Percentiles rank a stretch among this genome's conserved stretches.
phyloP scores from a whole-genome alignment of 2,797 vertebrate genomes.

The Vultur gryphus region DNA sequence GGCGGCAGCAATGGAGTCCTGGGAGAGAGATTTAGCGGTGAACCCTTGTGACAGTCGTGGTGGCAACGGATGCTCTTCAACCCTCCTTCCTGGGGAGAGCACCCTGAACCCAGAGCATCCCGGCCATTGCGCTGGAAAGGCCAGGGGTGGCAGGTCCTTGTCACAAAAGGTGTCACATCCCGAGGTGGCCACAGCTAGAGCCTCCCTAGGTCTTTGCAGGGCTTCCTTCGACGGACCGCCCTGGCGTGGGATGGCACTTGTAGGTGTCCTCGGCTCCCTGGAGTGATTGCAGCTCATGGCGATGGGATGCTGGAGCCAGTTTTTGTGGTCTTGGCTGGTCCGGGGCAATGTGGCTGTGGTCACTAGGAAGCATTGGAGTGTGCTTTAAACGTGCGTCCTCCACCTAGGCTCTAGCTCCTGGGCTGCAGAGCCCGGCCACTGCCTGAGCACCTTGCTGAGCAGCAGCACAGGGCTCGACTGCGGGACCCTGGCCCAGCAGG shows the following conservation, averaged over 20 bases:
- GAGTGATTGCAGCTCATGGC: not conserved
- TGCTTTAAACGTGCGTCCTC: not conserved
- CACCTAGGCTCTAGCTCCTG: not conserved
- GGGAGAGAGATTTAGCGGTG: not conserved
- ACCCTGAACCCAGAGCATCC: not conserved
- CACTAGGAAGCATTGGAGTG: not conserved
- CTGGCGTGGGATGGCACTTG: rapidly evolving
- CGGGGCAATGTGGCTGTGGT: not conserved
- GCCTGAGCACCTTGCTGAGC: not conserved
- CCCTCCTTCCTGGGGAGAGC: not conserved
- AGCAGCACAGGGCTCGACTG: not conserved
- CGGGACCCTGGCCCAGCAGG: no score
- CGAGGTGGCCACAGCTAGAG: not conserved
- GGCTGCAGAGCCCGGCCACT: not conserved
- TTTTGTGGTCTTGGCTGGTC: not conserved
- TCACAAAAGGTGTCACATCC: not conserved
- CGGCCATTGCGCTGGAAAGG: not conserved
- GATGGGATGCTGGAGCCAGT: not conserved
- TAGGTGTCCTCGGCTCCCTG: not conserved
- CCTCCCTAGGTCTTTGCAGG: not conserved
- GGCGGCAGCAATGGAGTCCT: not conserved
- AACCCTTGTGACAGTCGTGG: not conserved
- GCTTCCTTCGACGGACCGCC: rapidly evolving
- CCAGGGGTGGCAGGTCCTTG: not conserved
- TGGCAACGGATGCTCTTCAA: not conserved